Percentiles rank a stretch among this genome's conserved stretches.
These are phyloP conservation scores for Eublepharis macularius DNA, from an alignment of 2,113 vertebrate genomes.

Conservation along the genomic window DNA sequence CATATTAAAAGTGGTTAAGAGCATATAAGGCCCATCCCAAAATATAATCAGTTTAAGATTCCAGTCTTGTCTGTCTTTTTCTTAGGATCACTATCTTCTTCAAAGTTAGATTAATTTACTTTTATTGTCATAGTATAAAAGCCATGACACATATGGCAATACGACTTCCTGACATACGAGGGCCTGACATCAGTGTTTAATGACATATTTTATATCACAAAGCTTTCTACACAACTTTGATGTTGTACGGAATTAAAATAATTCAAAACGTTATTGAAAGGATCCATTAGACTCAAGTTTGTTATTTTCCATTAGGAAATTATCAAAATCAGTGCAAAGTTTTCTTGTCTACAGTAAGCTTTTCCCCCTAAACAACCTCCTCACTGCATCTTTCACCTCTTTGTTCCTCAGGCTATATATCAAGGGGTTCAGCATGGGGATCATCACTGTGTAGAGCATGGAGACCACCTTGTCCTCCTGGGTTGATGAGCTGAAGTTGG, in stretches of 20 bases:
- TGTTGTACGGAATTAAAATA: neutral
- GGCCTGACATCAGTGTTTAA: no score
- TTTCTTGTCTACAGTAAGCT: neutral
- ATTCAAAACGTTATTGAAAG: neutral
- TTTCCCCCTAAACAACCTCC: neutral
- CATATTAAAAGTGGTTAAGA: neutral
- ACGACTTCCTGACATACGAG: neutral
- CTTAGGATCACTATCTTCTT: no score
- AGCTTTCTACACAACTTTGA: neutral
- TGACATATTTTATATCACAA: no score
- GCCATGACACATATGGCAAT: neutral
- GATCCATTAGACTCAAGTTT: neutral
- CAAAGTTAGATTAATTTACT: no score
- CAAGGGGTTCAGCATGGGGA: constrained; percentile 52
- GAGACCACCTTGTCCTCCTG: constrained; percentile 46
- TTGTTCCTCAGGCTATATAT: constrained; percentile 59
- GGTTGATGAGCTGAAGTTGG: neutral
- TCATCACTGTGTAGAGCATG: constrained; percentile 43
- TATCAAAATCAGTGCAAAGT: neutral
- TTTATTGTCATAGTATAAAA: neutral
- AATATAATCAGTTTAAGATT: neutral
- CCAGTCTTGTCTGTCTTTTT: neutral
- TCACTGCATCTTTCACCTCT: constrained; percentile 42
- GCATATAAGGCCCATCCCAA: neutral
- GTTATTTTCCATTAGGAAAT: neutral